Conservation (phyloP, 2,888 invertebrate genomes). For the Sphaerophoria taeniata region DNA sequence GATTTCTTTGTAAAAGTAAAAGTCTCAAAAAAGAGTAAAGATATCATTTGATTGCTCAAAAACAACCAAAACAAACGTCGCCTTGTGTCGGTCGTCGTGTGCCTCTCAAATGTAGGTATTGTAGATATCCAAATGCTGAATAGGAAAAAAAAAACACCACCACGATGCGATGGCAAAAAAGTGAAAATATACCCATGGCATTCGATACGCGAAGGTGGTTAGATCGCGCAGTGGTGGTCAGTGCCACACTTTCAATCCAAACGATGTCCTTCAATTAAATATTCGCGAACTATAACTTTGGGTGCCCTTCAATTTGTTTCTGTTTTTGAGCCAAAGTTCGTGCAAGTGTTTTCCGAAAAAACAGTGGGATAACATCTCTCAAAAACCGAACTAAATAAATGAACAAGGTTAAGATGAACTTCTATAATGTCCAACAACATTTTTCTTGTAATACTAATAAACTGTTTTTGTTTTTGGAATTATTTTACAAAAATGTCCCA, state of each 20-base stretch:
- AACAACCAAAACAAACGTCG: conserved; percentile 31
- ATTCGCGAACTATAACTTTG: conserved; percentile 31
- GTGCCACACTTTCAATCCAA: conserved; percentile 33
- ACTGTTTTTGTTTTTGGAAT: no score
- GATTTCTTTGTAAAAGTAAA: conserved; percentile 71
- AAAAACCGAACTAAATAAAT: not conserved
- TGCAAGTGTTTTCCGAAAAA: not conserved
- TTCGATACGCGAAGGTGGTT: conserved; percentile 64
- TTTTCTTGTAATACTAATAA: no score
- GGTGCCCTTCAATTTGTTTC: conserved; percentile 61
- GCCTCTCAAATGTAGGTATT: not conserved
- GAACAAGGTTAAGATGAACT: no score
- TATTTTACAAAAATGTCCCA: no score
- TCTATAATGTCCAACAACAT: no score
- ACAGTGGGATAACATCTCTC: not conserved
- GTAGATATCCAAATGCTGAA: conserved; percentile 21
- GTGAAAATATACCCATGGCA: conserved; percentile 56
- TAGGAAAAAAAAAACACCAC: conserved; percentile 16
- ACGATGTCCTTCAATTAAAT: conserved; percentile 56
- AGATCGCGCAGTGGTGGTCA: conserved; percentile 35
- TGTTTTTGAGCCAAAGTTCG: conserved; percentile 3
- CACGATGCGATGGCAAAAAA: conserved; percentile 16
- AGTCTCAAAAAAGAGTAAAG: conserved; percentile 49
- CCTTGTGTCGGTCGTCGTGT: no score
- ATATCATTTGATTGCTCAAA: conserved; percentile 53